These are phyloP conservation scores for Nomada goodeniana DNA, from an alignment of 2,888 invertebrate species.

Conservation along the genomic window DNA sequence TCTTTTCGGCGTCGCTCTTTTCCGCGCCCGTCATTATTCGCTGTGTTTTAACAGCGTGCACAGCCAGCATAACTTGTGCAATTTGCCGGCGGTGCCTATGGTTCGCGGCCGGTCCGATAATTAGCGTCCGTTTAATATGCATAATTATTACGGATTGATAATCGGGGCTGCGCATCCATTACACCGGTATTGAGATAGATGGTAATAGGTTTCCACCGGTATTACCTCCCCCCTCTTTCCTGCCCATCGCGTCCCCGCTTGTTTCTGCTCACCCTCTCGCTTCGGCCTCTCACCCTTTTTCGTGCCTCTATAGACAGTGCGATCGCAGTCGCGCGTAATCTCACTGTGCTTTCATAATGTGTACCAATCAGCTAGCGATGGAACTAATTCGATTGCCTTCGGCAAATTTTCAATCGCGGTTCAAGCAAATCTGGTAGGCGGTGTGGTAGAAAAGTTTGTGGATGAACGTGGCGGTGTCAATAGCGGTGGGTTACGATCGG, in stretches of 20 bases:
- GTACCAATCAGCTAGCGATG: constrained; percentile 33
- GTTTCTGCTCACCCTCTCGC: constrained; percentile 38
- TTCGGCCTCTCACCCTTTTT: constrained; percentile 5
- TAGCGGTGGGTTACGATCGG: background rate
- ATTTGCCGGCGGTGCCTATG: constrained; percentile 64
- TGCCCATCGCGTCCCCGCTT: constrained; percentile 38
- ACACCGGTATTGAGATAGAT: constrained; percentile 73
- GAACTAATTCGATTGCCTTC: constrained; percentile 47
- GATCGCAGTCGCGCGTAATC: constrained; percentile 33
- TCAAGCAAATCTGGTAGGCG: background rate
- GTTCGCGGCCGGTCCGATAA: constrained; percentile 74
- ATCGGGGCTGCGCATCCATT: constrained; percentile 74
- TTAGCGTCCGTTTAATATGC: constrained; percentile 80
- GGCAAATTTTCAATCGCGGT: constrained; percentile 34
- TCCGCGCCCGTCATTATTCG: constrained; percentile 53
- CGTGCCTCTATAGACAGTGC: constrained; percentile 22
- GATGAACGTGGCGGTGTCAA: background rate
- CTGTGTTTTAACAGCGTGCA: constrained; percentile 58
- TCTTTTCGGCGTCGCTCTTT: constrained; percentile 64
- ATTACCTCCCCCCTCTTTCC: constrained; percentile 60
- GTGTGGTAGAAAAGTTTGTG: background rate
- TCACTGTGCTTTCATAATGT: constrained; percentile 54
- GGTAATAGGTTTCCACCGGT: constrained; percentile 75
- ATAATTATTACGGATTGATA: constrained; percentile 82
- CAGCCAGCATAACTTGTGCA: constrained; percentile 60